phyloP scores from a whole-genome alignment of 1,140 invertebrate species.

The Heliconius himera region DNA sequence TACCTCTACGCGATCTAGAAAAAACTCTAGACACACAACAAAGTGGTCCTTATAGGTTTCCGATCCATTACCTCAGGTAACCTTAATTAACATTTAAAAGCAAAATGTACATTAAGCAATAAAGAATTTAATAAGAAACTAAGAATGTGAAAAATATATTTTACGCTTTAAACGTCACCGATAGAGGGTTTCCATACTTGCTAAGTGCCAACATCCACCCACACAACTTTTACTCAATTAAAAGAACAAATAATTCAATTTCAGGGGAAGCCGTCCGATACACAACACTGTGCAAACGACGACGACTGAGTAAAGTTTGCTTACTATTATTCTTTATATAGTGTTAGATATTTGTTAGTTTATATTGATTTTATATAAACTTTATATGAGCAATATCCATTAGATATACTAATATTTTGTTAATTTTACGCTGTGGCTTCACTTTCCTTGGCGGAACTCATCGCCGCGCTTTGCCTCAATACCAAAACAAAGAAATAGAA shows the following conservation, averaged over 20 bases:
- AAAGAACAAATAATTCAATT: constrained; percentile 40
- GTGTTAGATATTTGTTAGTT: constrained; percentile 12
- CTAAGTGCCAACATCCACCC: constrained; percentile 30
- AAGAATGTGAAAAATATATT: constrained; percentile 13
- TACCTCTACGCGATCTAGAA: too few relatives aligned
- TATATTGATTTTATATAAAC: background rate
- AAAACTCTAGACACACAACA: too few relatives aligned
- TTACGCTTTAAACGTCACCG: constrained; percentile 18
- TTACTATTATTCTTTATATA: constrained; percentile 17
- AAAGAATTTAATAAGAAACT: constrained; percentile 10
- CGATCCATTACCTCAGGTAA: too few relatives aligned
- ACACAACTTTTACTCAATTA: constrained; percentile 32
- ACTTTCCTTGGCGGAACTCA: too few relatives aligned
- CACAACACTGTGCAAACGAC: constrained; percentile 28
- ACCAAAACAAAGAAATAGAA: too few relatives aligned
- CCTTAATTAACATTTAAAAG: background rate
- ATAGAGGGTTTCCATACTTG: constrained; percentile 25
- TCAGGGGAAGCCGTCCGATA: constrained; percentile 34
- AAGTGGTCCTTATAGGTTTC: too few relatives aligned
- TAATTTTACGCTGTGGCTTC: background rate
- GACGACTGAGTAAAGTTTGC: constrained; percentile 25
- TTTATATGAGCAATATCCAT: background rate
- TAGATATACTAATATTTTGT: background rate
- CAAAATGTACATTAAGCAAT: background rate
- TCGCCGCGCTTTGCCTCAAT: too few relatives aligned